Percentiles rank a stretch among this genome's conserved stretches.
Evolutionary conservation across 2,113 vertebrate genomes (phyloP).

Genomic region (Apteryx mantelli): DNA sequence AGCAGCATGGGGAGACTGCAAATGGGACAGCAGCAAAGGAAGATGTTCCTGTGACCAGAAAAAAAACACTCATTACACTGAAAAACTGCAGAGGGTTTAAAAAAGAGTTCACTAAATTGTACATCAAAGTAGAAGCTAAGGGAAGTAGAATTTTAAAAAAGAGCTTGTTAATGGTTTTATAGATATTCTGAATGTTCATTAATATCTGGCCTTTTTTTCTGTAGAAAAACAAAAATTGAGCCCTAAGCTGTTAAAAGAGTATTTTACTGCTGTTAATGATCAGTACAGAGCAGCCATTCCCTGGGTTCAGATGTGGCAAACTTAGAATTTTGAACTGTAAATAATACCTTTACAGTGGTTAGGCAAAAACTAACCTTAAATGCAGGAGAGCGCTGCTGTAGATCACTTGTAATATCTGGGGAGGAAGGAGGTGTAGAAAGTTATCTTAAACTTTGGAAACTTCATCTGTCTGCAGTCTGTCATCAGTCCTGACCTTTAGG

Average conservation of each 20-base stretch:
- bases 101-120: neutral
- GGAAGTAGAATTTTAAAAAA: neutral
- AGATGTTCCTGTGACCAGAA: neutral
- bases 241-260: neutral
- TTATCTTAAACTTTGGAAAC: neutral
- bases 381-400: conserved; percentile 1
- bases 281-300: neutral
- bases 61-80: neutral
- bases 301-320: neutral
- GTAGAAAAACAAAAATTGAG: neutral
- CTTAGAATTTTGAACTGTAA: neutral
- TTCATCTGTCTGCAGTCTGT: neutral
- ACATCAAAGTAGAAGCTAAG: neutral
- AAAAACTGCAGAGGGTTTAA: neutral
- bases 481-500: neutral
- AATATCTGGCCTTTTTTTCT: neutral
- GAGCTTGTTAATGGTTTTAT: neutral
- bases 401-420: neutral
- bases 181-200: neutral
- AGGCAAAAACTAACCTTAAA: neutral
- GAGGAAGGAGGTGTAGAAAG: neutral
- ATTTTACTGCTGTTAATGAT: neutral
- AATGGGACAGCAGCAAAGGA: neutral
- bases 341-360: neutral
- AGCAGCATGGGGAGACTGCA: neutral